Conservation (phyloP, 2,113 vertebrate genomes). For the Artemisiospiza belli region DNA sequence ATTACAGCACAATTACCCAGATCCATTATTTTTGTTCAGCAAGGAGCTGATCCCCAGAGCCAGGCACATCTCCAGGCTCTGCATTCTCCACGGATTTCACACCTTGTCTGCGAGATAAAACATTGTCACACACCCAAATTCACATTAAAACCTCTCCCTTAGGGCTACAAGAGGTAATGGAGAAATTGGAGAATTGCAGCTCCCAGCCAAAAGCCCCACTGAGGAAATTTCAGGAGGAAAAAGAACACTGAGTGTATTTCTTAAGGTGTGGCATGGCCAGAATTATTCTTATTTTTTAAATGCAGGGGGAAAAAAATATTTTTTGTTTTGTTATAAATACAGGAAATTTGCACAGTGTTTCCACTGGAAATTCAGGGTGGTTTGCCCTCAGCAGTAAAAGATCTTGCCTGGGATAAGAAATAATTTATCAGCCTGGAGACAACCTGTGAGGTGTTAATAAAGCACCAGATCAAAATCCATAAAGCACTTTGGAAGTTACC, state of each 20-base stretch:
- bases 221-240: background rate
- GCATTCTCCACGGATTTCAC: background rate
- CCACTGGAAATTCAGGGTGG: background rate
- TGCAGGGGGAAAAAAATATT: background rate
- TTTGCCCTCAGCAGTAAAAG: background rate
- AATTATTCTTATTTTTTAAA: constrained; percentile 30
- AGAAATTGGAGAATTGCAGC: background rate
- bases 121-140: background rate
- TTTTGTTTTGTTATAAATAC: background rate
- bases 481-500: background rate
- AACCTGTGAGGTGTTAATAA: background rate
- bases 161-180: background rate
- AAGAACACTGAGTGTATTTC: background rate
- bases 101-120: background rate
- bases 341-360: background rate
- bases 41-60: background rate
- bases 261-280: background rate
- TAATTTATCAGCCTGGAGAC: background rate
- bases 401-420: background rate
- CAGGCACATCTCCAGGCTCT: background rate
- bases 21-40: background rate
- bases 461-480: background rate
- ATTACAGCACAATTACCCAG: constrained; percentile 18
- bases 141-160: background rate
- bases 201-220: background rate